Conservation (phyloP, 2,888 invertebrate species). For the Thalpophila matura region DNA sequence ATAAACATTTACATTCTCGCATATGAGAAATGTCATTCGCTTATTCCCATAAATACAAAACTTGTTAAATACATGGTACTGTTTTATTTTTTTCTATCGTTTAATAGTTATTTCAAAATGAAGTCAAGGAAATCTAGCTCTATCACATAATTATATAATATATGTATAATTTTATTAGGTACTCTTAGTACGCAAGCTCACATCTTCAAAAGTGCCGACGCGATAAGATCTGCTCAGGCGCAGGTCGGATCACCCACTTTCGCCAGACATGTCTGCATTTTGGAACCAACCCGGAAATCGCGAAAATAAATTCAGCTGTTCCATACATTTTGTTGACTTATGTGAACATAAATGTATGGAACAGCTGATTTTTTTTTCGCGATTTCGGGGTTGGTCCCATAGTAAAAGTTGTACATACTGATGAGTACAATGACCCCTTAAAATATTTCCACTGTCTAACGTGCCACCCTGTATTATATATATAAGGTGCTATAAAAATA, state of each 20-base stretch:
- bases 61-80: constrained; percentile 21
- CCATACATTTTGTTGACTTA: too few relatives aligned
- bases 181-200: constrained; percentile 37
- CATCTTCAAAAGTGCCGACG: constrained; percentile 59
- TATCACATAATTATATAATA: constrained; percentile 53
- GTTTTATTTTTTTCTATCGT: constrained; percentile 20
- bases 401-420: too few relatives aligned
- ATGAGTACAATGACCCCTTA: too few relatives aligned
- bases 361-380: too few relatives aligned
- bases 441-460: too few relatives aligned
- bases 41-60: constrained; percentile 30
- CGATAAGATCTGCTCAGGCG: constrained; percentile 61
- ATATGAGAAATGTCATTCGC: constrained; percentile 36
- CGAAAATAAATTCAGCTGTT: too few relatives aligned
- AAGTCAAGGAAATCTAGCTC: constrained; percentile 56
- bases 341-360: too few relatives aligned
- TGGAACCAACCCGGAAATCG: too few relatives aligned
- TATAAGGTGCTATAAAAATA: too few relatives aligned
- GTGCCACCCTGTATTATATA: too few relatives aligned
- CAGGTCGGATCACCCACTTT: constrained; percentile 35
- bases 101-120: constrained; percentile 32
- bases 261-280: constrained; percentile 26
- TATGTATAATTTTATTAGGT: constrained; percentile 45
- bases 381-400: too few relatives aligned
- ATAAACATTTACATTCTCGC: constrained; percentile 8